Evolutionary conservation across 1,140 invertebrate species (phyloP).

Genomic region (Halesus radiatus): DNA sequence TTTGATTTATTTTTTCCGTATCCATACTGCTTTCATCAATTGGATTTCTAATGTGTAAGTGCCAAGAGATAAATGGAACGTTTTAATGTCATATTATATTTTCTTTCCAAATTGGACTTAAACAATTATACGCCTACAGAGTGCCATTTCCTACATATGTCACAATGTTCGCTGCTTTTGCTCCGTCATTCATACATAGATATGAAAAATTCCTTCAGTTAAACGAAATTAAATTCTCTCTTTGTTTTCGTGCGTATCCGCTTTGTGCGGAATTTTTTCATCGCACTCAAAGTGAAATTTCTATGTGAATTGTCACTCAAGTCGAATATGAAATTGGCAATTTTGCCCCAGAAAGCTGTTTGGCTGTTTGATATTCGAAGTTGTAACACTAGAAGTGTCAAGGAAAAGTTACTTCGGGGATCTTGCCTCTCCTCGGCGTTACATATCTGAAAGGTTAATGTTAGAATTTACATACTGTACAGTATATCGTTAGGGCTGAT

Average conservation of each 20-base stretch:
- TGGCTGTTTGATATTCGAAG: background rate
- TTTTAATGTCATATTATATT: too few relatives aligned
- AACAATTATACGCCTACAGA: too few relatives aligned
- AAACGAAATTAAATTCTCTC: background rate
- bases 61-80: too few relatives aligned
- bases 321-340: background rate
- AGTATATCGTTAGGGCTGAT: too few relatives aligned
- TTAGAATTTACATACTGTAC: too few relatives aligned
- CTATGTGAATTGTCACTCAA: conserved; percentile 9
- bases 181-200: background rate
- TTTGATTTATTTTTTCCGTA: too few relatives aligned
- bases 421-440: background rate
- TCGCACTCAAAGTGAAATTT: conserved; percentile 14
- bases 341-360: background rate
- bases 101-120: too few relatives aligned
- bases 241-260: conserved; percentile 1
- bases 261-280: background rate
- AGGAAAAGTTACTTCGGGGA: background rate
- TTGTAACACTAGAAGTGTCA: background rate
- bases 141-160: too few relatives aligned
- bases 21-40: too few relatives aligned
- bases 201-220: background rate
- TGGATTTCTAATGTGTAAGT: too few relatives aligned
- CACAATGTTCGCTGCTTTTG: background rate
- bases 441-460: background rate